phyloP scores from a whole-genome alignment of 2,888 invertebrate species.

The Megaustenia siamemsis region DNA sequence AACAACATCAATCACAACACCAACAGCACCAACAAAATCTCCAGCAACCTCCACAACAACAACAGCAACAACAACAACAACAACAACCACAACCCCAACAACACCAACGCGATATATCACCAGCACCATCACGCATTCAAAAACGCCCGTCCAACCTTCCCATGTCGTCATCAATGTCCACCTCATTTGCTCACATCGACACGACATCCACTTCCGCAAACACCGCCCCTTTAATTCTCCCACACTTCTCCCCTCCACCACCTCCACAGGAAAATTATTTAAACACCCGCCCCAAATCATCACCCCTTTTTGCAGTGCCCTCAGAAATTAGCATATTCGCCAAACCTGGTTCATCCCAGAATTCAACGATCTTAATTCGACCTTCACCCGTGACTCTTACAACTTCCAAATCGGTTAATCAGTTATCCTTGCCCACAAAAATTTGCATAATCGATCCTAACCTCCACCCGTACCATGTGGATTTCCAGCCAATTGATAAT shows the following conservation, averaged over 20 bases:
- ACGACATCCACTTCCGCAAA: too few species aligned
- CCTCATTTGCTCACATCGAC: background rate
- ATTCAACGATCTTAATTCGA: background rate
- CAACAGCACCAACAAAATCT: background rate
- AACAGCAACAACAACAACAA: background rate
- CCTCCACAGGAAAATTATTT: background rate
- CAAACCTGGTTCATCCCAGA: background rate
- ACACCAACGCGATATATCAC: background rate
- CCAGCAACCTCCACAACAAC: background rate
- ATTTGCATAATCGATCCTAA: too few species aligned
- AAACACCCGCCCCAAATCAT: background rate
- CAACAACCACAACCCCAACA: background rate
- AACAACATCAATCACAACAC: background rate
- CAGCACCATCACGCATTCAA: background rate
- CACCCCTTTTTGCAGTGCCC: background rate
- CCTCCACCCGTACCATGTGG: background rate
- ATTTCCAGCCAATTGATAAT: constrained; percentile 21
- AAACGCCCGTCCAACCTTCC: background rate
- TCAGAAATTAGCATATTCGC: background rate
- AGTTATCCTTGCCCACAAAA: too few species aligned
- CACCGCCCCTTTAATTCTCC: too few species aligned
- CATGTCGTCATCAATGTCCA: background rate
- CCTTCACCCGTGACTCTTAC: background rate
- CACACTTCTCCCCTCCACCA: background rate
- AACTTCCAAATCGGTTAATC: background rate